Percentiles rank a stretch among this genome's conserved stretches.
These are phyloP conservation scores for Struthidea cinerea DNA, from an alignment of 2,113 vertebrate genomes.

Conservation along the genomic window DNA sequence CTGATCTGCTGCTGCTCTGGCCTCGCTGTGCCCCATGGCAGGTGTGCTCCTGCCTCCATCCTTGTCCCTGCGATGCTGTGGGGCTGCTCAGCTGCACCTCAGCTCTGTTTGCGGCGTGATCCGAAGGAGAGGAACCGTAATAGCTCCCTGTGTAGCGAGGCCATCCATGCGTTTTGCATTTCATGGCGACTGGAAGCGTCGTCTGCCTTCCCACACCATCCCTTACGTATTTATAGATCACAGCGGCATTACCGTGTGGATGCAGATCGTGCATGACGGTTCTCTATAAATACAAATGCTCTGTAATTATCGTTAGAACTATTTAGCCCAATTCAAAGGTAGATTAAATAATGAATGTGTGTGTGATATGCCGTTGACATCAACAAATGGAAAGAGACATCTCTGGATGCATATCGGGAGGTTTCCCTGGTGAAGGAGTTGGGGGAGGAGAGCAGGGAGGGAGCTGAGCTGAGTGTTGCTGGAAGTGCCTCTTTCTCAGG, in stretches of 20 bases:
- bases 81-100: not conserved
- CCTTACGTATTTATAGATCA: conserved; percentile 24
- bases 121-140: not conserved
- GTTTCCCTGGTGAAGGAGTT: not conserved
- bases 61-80: not conserved
- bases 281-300: conserved; percentile 61
- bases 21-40: accelerated
- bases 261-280: not conserved
- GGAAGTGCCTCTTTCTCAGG: not conserved
- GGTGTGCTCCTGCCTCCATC: not conserved
- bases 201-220: conserved; percentile 17
- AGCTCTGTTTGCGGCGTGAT: not conserved
- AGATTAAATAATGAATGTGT: conserved; percentile 69
- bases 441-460: not conserved
- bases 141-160: not conserved
- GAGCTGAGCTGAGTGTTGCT: not conserved
- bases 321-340: conserved; percentile 66
- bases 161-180: not conserved
- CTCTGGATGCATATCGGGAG: conserved; percentile 18
- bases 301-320: conserved; percentile 61
- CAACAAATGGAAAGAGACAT: conserved; percentile 13
- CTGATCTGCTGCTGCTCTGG: not conserved
- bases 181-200: not conserved
- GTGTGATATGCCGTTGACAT: conserved; percentile 38
- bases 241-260: not conserved